Percentiles rank a stretch among this genome's conserved stretches.
phyloP scores from a whole-genome alignment of 2,888 invertebrate genomes.

The Tanypteryx hageni region DNA sequence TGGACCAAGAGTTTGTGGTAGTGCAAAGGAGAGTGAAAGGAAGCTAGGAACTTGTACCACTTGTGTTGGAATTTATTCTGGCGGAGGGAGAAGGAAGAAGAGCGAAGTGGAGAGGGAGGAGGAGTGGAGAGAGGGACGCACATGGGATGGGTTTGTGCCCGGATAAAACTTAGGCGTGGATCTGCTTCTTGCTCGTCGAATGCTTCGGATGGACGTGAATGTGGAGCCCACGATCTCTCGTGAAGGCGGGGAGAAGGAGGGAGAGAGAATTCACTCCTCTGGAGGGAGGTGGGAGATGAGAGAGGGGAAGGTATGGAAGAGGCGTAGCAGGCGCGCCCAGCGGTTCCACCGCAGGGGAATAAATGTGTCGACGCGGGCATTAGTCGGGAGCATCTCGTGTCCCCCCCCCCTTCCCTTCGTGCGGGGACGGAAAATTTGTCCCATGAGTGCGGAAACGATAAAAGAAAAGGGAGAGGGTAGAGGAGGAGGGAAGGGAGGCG shows the following conservation, averaged over 20 bases:
- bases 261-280: neutral
- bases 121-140: neutral
- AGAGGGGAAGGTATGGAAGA: neutral
- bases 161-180: neutral
- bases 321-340: neutral
- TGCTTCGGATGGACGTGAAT: neutral
- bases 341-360: neutral
- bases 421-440: slow-evolving; percentile 42
- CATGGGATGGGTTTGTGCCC: neutral
- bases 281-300: neutral
- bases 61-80: neutral
- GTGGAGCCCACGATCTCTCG: no score
- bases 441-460: slow-evolving; percentile 47
- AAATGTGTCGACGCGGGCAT: slow-evolving; percentile 59
- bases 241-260: neutral
- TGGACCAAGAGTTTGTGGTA: neutral
- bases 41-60: no score
- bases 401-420: neutral
- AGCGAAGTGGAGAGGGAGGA: neutral
- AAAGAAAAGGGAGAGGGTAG: neutral
- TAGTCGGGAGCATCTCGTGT: slow-evolving; percentile 12
- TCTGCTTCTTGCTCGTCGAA: neutral
- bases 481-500: neutral
- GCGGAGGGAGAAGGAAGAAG: neutral
- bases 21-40: slow-evolving; percentile 12